These are phyloP conservation scores for Odontocerum albicorne DNA, from an alignment of 2,888 invertebrate species.

Conservation along the genomic window DNA sequence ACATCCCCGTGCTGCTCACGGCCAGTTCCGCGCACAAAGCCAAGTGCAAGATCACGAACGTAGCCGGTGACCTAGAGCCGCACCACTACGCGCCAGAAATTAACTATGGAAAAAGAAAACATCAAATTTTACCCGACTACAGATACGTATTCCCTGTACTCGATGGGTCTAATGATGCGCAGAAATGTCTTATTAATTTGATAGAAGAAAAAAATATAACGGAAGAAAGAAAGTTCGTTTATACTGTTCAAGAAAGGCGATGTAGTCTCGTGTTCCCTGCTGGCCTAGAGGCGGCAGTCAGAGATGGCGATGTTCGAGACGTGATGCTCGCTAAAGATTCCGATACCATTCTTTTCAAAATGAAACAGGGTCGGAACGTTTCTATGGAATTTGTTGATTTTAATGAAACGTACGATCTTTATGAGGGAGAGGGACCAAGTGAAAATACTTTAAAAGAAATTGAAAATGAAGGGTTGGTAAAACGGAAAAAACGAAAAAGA, in stretches of 20 bases:
- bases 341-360: conserved; percentile 71
- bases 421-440: conserved; percentile 71
- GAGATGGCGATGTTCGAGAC: conserved; percentile 75
- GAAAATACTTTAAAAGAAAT: conserved; percentile 65
- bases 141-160: conserved; percentile 74
- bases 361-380: conserved; percentile 74
- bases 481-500: conserved; percentile 60
- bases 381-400: conserved; percentile 69
- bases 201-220: conserved; percentile 61
- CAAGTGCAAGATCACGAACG: conserved; percentile 67
- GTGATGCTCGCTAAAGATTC: conserved; percentile 76
- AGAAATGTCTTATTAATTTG: conserved; percentile 63
- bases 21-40: conserved; percentile 49
- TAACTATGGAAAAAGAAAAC: conserved; percentile 67
- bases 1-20: conserved; percentile 73
- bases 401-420: conserved; percentile 60
- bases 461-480: conserved; percentile 58
- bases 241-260: conserved; percentile 72
- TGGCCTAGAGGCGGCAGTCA: conserved; percentile 72
- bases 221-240: conserved; percentile 68
- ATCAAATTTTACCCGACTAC: conserved; percentile 68
- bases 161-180: conserved; percentile 68
- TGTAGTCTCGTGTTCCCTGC: conserved; percentile 76
- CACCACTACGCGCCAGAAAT: conserved; percentile 64
- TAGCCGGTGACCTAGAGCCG: conserved; percentile 61